phyloP scores from a whole-genome alignment of 2,797 vertebrate genomes.

The Myioborus melanocephalus region DNA sequence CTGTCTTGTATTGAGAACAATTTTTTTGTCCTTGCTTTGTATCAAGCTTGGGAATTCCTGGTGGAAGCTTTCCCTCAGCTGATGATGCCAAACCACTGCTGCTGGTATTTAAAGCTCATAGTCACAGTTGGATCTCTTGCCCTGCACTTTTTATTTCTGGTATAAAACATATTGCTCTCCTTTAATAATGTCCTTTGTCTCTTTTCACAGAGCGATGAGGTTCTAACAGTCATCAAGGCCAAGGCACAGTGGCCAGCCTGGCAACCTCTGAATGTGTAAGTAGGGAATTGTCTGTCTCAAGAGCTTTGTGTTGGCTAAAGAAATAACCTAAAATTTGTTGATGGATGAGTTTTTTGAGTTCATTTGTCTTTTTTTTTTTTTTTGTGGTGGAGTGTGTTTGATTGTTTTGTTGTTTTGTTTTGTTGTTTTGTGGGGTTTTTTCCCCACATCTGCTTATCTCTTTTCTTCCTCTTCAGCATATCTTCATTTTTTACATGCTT shows the following conservation, averaged over 20 bases:
- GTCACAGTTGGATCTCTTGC: not conserved
- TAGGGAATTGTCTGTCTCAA: not conserved
- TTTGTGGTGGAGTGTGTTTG: not conserved
- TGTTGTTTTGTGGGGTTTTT: not conserved
- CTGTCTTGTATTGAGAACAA: not conserved
- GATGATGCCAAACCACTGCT: not conserved
- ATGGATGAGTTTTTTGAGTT: not conserved
- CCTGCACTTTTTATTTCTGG: not conserved
- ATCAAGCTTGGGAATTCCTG: not conserved
- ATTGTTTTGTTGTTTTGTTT: not conserved
- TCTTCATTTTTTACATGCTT: not conserved
- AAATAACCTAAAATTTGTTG: not conserved
- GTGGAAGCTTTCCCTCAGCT: not conserved
- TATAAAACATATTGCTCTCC: not conserved
- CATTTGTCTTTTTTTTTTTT: too few species aligned
- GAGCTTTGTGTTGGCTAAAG: not conserved
- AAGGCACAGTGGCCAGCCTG: conserved; percentile 99
- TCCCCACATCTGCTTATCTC: not conserved
- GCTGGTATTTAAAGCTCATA: not conserved
- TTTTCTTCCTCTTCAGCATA: not conserved
- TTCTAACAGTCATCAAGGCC: conserved; percentile 98
- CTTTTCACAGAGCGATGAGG: conserved; percentile 89
- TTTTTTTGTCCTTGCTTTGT: not conserved
- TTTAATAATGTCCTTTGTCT: conserved; percentile 32
- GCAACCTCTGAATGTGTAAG: conserved; percentile 97